Conservation (phyloP, 2,888 invertebrate genomes). For the Mimas tiliae region DNA sequence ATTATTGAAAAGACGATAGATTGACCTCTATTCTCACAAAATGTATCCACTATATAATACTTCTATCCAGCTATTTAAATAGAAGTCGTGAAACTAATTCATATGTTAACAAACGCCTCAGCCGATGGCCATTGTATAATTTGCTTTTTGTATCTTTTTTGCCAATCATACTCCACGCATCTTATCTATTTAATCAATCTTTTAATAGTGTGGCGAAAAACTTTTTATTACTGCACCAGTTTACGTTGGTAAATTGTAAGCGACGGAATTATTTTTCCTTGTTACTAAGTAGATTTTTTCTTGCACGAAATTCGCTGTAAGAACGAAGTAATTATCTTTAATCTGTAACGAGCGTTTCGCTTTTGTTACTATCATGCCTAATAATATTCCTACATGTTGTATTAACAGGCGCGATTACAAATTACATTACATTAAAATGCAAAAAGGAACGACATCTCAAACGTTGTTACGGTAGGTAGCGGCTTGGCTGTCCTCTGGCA, state of each 20-base stretch:
- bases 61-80: not conserved
- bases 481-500: no score
- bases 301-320: not conserved
- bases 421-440: no score
- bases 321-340: not conserved
- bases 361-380: not conserved
- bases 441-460: no score
- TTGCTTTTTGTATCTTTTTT: constrained; percentile 20
- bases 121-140: constrained; percentile 9
- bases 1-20: no score
- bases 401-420: no score
- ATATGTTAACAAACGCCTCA: constrained; percentile 11
- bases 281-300: not conserved
- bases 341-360: not conserved
- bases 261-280: constrained; percentile 13
- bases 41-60: no score
- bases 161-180: constrained; percentile 18
- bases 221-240: constrained; percentile 19
- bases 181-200: constrained; percentile 25
- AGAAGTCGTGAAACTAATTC: constrained; percentile 1
- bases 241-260: constrained; percentile 16
- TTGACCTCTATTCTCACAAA: no score
- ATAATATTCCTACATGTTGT: not conserved
- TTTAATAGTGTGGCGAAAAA: constrained; percentile 21
- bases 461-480: no score